Base-by-base conservation (phyloP, 2,113 vertebrate species). In the Oostethus manadensis region DNA sequence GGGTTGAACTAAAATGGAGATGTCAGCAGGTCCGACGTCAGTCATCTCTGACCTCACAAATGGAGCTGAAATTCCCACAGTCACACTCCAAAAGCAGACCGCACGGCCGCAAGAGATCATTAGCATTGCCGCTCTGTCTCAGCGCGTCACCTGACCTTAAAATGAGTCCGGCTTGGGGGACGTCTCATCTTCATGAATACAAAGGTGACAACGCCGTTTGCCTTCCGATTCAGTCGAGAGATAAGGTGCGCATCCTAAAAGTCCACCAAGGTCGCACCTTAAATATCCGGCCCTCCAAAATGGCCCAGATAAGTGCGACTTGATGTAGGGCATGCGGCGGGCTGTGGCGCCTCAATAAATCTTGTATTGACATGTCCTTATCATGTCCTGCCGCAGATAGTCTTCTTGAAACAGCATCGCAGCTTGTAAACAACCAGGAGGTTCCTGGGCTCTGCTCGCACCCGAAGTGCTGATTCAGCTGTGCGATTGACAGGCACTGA, bases 401-500 rank as follows among this genome's bases (percentile, higher is more conserved):
- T 5, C 11, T 56, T 60, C 29, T 48, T 54, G 53, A 64, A 66
- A 42, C 57, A 16, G 20, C 47, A 15, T 58, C 56, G 9, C 54
- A 50, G 51, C 58, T 38, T 65, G 64, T 70, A 66, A 70, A 70
- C 67, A 17, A 22, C 26, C 66, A 44, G 66, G 59, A 43, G 43
- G 47, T 47, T 9, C 33, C 17, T 68, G 53, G 64, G 18, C 46
- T 22, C 59, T 18, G 3, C 63, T 51, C 58, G 42, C 58, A 53
- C 66, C 20, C 56, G 71, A 57, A 85, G 73, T 62, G 84, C 82
- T 82, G 79, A 86, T 79, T 58, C 46, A n/a, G 79, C 76, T 70
- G 81, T 80, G 68, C 64, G 81, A 83, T 84, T 75, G 82, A 83
- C 80, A 74, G 84, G 58, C 56, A 47, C 70, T 68, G 78, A 82